phyloP scores from a whole-genome alignment of 2,113 vertebrate genomes.

The cattle (Bos taurus) region ARS-UCD2.0 NC_037336.1:103129001-103129500 shows the following conservation, averaged over 20 bases:
- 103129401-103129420: fast-evolving
- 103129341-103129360: fast-evolving
- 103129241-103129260: fast-evolving
- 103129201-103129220: neutral
- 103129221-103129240: neutral
- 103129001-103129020: too few species aligned
- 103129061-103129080: fast-evolving
- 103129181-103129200: fast-evolving
- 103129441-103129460: fast-evolving
- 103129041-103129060: neutral
- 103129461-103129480: fast-evolving
- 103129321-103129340: fast-evolving
- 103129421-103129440: fast-evolving
- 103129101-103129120: fast-evolving
- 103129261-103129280: too few species aligned
- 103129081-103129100: fast-evolving
- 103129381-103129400: neutral
- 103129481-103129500: fast-evolving
- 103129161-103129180: fast-evolving
- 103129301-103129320: fast-evolving
- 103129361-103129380: fast-evolving
- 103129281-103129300: neutral
- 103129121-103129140: neutral
- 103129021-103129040: neutral
- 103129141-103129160: fast-evolving